These are phyloP conservation scores for Dryobotodes eremita DNA, from an alignment of 2,888 invertebrate species.

Conservation along the genomic window DNA sequence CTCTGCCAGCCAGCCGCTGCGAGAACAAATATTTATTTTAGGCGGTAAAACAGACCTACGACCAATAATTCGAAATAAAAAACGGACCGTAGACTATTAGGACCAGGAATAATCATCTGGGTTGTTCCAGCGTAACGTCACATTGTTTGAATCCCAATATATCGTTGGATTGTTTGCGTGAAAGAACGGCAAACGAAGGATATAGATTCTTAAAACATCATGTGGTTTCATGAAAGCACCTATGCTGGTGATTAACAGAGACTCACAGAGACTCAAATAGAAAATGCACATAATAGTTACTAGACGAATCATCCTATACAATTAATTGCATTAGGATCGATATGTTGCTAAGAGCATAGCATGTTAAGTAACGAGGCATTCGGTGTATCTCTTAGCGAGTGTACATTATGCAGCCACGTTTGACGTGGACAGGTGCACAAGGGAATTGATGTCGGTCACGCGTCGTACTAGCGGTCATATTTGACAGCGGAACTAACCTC, in stretches of 20 bases:
- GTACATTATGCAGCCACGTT: slow-evolving; percentile 56
- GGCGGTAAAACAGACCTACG: neutral
- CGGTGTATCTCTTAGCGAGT: slow-evolving; percentile 28
- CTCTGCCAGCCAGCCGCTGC: neutral
- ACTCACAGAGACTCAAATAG: neutral
- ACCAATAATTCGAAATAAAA: neutral
- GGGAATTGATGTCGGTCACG: slow-evolving; percentile 55
- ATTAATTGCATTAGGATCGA: neutral
- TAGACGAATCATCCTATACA: neutral
- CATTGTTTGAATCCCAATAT: slow-evolving; percentile 7
- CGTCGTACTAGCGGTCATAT: slow-evolving; percentile 47
- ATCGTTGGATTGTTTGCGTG: neutral
- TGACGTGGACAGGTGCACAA: slow-evolving; percentile 43
- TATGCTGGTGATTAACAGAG: neutral
- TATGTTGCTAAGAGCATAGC: slow-evolving; percentile 40
- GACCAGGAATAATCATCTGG: neutral
- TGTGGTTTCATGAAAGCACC: neutral
- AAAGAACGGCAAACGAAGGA: neutral
- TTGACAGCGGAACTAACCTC: slow-evolving; percentile 49
- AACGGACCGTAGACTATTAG: neutral
- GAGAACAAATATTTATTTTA: slow-evolving; percentile 2
- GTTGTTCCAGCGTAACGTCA: neutral
- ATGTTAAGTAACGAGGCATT: slow-evolving; percentile 54
- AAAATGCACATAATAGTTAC: neutral
- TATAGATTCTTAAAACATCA: neutral